Evolutionary conservation across 1,140 invertebrate species (phyloP), one percentile per base, ranked within the genome.

Genomic region (Drosophila lini): DNA sequence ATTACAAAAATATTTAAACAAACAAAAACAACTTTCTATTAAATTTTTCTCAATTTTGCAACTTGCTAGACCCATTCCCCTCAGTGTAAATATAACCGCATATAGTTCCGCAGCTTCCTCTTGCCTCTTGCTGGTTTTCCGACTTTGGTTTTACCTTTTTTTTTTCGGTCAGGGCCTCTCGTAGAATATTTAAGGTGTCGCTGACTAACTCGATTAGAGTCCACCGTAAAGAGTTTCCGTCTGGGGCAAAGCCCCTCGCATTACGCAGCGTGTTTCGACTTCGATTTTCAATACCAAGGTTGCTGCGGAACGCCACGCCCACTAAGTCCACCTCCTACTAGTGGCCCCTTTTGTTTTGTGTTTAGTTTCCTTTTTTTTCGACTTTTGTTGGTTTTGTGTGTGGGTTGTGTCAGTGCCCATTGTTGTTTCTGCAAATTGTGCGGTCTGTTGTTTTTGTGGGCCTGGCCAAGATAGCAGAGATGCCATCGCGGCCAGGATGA

Each of bases 391-490:
- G 62, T 34, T 67, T 78, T 78, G 64, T 53, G 74, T 70, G 34
- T 68, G 38, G 68, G 56, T 60, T 62, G 56, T 73, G 50, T 53
- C 32, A 56, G 57, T 47, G 52, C 48, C 78, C 80, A 71, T 78
- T 89, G 84, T 88, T 88, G 84, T 78, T 88, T 60, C 82, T 89
- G 84, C 84, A 89, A 88, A 88, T 88, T 88, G 78, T 85, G 84
- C 85, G 85, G 84, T 90, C 77, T 80, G 80, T 73, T 86, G 75
- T 70, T 83, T 83, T 82, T 80, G 48, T 80, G 58, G 65, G 63
- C 64, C 69, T 25, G 62, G 41, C 52, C 53, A 52, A 69, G 75
- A 77, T 48, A 60, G 42, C 48, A 59, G 62, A 56, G 48, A 59
- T 63, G 40, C 71, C 38, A 28, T 28, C 25, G 25, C 25, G 5